Evolutionary conservation across 2,113 vertebrate species (phyloP), one percentile per base, ranked within the genome.

Genomic region (Siniperca knerii): DNA sequence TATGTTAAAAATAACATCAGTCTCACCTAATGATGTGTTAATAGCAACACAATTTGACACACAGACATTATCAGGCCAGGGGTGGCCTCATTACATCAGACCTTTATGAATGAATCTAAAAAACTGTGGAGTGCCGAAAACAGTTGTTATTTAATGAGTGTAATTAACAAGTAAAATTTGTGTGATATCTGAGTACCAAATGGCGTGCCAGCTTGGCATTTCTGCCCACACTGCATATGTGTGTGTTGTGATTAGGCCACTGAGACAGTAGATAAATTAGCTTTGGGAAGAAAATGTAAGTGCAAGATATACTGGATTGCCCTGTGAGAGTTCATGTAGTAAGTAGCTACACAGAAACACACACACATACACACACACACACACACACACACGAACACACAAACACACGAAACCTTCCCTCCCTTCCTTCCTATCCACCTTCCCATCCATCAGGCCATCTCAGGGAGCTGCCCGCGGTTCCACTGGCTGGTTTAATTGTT

Each of bases 401-500:
- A 15, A 4, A 78, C 77, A 81, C 74, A 85, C 79, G 48, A 79
- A 92, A 85, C 79, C 87, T 78, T 89, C 84, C 80, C 88, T 91
- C 90, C 91, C 92, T 87, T 91, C 86, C 79, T 89, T 92, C 91
- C 87, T 89, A 87, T 89, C 92, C 96, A 96, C 95, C 91, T 96
- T 96, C 96, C 96, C 97, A 98, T 99, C 98, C 97, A 98, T 98
- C 97, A 98, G 97, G 96, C 97, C 97, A 98, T 98, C 97, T 97
- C 92, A 96, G 97, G 97, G 98, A 99, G 98, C 97, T 97, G 97
- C 97, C 97, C 96, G 97, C 95, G 97, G 98, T 99, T 99, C 98
- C 98, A 98, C 96, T 97, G 97, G 96, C 96, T 99, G 97, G 97
- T 98, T 99, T 99, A 99, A 99, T 99, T 99, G 98, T 99, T 99